A percentile compares a stretch with the other conserved stretches of the same genome.
Evolutionary conservation across 2,888 invertebrate species (phyloP).

Genomic region (Pseudococcus jackbeardsleyi): DNA sequence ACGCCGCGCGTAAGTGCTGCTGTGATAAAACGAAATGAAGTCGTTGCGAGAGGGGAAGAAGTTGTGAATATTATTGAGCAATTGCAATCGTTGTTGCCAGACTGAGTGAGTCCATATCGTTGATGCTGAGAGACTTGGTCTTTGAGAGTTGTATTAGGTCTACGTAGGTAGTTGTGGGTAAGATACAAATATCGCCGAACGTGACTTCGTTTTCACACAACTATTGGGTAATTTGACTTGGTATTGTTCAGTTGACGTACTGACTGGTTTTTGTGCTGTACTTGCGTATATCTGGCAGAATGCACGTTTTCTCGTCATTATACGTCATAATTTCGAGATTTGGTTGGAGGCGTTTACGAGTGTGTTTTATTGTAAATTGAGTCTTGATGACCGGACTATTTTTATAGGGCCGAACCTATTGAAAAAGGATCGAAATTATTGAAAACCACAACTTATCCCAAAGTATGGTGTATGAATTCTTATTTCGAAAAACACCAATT

Average conservation of each 20-base stretch:
- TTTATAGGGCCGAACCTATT: too few species aligned
- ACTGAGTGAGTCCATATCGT: background rate
- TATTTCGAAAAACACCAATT: too few species aligned
- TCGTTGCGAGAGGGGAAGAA: background rate
- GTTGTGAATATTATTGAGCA: conserved; percentile 14
- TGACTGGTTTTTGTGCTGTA: background rate
- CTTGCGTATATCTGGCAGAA: background rate
- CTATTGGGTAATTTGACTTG: conserved; percentile 5
- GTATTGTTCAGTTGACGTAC: background rate
- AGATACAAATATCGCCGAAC: background rate
- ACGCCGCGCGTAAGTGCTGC: background rate
- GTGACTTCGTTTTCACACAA: conserved; percentile 9
- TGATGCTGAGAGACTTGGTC: background rate
- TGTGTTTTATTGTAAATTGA: too few species aligned
- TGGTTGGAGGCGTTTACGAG: too few species aligned
- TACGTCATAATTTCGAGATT: too few species aligned
- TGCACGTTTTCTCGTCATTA: background rate
- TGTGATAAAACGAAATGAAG: background rate
- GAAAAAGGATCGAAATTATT: too few species aligned
- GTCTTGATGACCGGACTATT: too few species aligned
- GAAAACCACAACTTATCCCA: too few species aligned
- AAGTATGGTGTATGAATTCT: too few species aligned
- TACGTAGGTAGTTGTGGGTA: background rate
- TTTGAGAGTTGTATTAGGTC: background rate
- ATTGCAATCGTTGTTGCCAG: background rate